A percentile compares a stretch with the other conserved stretches of the same genome.
Conservation (phyloP, 2,113 vertebrate genomes). For the Myocastor coypus region DNA sequence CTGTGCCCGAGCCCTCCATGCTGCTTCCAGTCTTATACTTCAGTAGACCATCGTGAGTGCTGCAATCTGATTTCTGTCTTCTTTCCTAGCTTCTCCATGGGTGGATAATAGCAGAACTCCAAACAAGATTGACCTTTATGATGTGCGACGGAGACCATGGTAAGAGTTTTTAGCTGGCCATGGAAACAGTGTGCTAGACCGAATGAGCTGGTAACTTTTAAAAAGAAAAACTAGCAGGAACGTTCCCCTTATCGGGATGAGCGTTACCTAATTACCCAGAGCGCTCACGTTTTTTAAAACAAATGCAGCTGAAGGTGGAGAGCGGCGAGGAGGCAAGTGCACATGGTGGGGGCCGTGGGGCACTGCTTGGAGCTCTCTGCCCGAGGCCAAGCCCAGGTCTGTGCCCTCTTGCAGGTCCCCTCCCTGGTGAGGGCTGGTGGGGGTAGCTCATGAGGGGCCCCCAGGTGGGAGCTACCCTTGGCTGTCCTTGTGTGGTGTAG, state of each 20-base stretch:
- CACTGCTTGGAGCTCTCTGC: neutral
- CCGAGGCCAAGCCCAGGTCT: too few species aligned
- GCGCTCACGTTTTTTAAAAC: neutral
- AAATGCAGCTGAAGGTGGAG: neutral
- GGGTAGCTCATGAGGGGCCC: neutral
- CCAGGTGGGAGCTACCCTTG: neutral
- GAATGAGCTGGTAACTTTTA: neutral
- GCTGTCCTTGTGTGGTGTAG: neutral
- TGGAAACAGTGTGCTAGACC: neutral
- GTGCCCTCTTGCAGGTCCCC: neutral
- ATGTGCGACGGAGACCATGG: conserved; percentile 98
- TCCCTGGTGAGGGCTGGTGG: neutral
- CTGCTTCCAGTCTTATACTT: neutral
- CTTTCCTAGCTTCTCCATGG: conserved; percentile 94
- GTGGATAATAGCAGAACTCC: conserved; percentile 95
- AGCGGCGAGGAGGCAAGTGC: neutral
- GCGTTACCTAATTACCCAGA: neutral
- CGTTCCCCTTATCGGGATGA: neutral
- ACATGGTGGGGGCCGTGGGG: neutral
- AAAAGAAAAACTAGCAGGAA: neutral
- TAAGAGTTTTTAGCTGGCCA: conserved; percentile 82
- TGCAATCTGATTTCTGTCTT: conserved; percentile 4
- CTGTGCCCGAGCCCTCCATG: neutral
- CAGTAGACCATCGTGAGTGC: neutral
- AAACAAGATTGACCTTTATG: conserved; percentile 98